Conservation (phyloP, 2,797 vertebrate genomes). For the Aphelocoma californica region DNA sequence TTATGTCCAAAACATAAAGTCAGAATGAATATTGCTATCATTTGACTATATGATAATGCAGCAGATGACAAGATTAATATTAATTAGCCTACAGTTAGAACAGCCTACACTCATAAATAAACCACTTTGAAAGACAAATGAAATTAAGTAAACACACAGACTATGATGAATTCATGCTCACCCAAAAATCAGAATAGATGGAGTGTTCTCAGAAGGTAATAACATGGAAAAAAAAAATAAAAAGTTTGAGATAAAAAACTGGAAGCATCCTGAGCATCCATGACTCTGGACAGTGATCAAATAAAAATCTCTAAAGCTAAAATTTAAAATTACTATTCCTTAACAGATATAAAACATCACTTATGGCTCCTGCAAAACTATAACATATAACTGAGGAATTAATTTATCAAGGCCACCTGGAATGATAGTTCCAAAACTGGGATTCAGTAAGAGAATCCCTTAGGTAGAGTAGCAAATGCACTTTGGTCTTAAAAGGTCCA, state of each 20-base stretch:
- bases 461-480: neutral
- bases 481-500: neutral
- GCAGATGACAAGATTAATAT: slow-evolving; percentile 17
- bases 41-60: neutral
- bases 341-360: neutral
- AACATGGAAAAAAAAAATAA: neutral
- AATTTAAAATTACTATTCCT: neutral
- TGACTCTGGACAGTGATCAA: neutral
- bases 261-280: neutral
- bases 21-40: neutral
- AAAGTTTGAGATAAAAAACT: neutral
- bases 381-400: neutral
- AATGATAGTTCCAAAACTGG: neutral
- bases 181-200: neutral
- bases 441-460: neutral
- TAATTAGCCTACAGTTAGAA: neutral
- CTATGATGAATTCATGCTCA: neutral
- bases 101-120: slow-evolving; percentile 15
- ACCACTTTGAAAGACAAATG: neutral
- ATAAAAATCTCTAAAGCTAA: neutral
- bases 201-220: neutral
- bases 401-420: neutral
- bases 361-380: neutral
- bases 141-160: neutral
- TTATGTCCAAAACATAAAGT: neutral